These are phyloP conservation scores for Amiota minor DNA, from an alignment of 2,888 invertebrate genomes.

Conservation along the genomic window DNA sequence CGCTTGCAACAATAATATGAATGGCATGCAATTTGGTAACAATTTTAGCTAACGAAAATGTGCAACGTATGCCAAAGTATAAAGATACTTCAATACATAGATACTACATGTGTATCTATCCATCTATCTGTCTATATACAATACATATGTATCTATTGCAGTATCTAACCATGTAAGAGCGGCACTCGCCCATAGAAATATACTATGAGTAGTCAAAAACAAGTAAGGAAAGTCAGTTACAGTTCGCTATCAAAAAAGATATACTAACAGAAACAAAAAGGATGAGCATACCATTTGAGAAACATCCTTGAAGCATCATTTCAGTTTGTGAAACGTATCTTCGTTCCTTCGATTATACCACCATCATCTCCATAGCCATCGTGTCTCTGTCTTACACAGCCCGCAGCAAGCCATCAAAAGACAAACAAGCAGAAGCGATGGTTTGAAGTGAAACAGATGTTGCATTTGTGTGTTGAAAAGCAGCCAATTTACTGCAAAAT, in stretches of 20 bases:
- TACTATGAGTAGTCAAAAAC: slow-evolving; percentile 1
- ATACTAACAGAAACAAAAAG: neutral
- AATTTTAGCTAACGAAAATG: slow-evolving; percentile 27
- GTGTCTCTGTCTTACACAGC: too few relatives aligned
- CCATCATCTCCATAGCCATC: too few relatives aligned
- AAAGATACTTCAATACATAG: neutral
- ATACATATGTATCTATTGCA: neutral
- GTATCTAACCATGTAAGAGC: neutral
- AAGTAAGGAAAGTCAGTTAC: neutral
- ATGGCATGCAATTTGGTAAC: slow-evolving; percentile 29
- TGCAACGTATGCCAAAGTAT: slow-evolving; percentile 23
- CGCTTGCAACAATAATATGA: slow-evolving; percentile 18
- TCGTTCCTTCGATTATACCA: too few relatives aligned
- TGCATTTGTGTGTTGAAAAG: slow-evolving; percentile 68
- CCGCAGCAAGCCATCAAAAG: slow-evolving; percentile 35
- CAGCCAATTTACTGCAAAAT: slow-evolving; percentile 66
- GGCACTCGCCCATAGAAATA: slow-evolving; percentile 4
- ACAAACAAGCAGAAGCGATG: slow-evolving; percentile 48
- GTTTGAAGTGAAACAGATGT: slow-evolving; percentile 61
- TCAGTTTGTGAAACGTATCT: too few relatives aligned
- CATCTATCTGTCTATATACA: neutral
- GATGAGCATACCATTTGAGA: slow-evolving; percentile 3
- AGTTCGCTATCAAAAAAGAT: neutral
- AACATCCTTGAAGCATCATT: neutral
- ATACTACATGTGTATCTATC: neutral